A percentile compares a stretch with the other conserved stretches of the same genome.
These are phyloP conservation scores for Sapayoa aenigma DNA, from an alignment of 2,113 vertebrate species.

Conservation along the genomic window DNA sequence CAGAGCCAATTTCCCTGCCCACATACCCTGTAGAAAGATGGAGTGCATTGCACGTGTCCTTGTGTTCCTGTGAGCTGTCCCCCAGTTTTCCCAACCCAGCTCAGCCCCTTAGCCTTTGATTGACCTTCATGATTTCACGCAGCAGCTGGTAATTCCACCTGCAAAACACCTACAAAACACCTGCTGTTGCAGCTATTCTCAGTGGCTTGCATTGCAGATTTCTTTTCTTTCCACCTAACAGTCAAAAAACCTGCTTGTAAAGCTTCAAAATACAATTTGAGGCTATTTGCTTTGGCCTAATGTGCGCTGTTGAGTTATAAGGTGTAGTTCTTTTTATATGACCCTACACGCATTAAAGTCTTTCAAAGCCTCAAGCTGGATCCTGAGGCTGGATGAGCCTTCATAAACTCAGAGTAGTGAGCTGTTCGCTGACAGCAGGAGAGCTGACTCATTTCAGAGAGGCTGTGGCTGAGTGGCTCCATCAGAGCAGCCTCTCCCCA, in stretches of 20 bases:
- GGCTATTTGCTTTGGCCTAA: neutral
- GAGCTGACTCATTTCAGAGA: neutral
- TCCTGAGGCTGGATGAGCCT: neutral
- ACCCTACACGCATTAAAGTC: neutral
- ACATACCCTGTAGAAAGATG: neutral
- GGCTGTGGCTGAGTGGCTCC: neutral
- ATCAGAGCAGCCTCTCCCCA: neutral
- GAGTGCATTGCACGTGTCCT: neutral
- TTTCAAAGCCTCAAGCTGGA: neutral
- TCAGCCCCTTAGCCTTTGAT: neutral
- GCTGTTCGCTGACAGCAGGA: neutral
- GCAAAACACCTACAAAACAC: neutral
- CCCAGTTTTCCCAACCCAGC: neutral
- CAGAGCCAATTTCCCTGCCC: neutral
- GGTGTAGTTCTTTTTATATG: neutral
- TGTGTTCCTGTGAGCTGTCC: neutral
- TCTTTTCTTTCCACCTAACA: neutral
- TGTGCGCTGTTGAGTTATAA: neutral
- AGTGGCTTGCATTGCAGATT: neutral
- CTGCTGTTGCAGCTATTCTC: neutral
- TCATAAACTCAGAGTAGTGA: neutral
- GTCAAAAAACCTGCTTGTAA: neutral
- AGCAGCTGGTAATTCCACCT: neutral
- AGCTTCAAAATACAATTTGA: neutral
- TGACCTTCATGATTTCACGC: neutral